These are phyloP conservation scores for Labeo rohita DNA, from an alignment of 2,113 vertebrate species.

Conservation along the genomic window DNA sequence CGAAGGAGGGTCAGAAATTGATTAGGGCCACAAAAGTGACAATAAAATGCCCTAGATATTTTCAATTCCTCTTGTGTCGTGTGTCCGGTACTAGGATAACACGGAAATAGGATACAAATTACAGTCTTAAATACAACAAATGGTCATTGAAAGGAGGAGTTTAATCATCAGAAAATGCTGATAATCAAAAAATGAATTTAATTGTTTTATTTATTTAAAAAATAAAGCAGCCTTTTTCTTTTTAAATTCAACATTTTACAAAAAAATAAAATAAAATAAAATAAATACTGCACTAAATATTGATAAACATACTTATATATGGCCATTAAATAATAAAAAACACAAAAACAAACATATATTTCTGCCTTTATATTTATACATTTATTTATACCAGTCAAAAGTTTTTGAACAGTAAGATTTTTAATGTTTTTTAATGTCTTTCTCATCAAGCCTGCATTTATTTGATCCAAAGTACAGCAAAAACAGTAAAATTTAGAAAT, in stretches of 20 bases:
- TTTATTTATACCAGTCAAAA: neutral
- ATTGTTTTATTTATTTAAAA: neutral
- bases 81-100: slow-evolving; percentile 6
- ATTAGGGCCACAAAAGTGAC: neutral
- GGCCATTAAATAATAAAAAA: too few species aligned
- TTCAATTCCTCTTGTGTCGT: neutral
- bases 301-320: too few species aligned
- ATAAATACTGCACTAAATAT: too few species aligned
- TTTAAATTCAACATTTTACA: neutral
- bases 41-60: neutral
- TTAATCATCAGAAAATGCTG: neutral
- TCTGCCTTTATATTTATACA: too few species aligned
- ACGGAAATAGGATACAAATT: neutral
- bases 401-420: too few species aligned
- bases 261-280: neutral
- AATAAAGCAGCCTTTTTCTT: neutral
- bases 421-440: too few species aligned
- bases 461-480: too few species aligned
- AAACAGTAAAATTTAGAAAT: too few species aligned
- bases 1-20: neutral
- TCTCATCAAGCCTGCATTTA: too few species aligned
- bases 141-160: neutral
- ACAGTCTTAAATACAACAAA: neutral
- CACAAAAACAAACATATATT: too few species aligned
- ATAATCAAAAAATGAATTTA: neutral